Conservation (phyloP, 2,797 vertebrate species). For the Ciconia nigra region DNA sequence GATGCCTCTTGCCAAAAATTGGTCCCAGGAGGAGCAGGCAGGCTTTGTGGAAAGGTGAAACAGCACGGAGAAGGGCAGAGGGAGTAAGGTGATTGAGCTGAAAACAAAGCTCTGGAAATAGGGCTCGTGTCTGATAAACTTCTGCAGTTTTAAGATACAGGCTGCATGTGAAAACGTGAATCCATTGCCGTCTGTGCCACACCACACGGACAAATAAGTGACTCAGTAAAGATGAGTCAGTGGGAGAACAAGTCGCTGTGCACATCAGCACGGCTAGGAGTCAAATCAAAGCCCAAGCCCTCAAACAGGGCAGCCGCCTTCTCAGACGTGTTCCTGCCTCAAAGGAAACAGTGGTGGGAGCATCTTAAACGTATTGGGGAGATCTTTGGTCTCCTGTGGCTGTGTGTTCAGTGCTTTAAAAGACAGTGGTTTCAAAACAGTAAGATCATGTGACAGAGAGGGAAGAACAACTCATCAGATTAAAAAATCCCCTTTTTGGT, state of each 20-base stretch:
- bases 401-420: background rate
- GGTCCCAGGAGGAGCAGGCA: background rate
- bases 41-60: background rate
- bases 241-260: background rate
- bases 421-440: background rate
- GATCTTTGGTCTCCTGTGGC: background rate
- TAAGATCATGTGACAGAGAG: background rate
- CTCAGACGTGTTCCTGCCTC: background rate
- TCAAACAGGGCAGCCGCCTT: background rate
- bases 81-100: background rate
- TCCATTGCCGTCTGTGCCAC: background rate
- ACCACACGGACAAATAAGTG: background rate
- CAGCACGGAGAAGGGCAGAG: background rate
- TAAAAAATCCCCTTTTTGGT: background rate
- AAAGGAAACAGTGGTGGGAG: background rate
- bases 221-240: background rate
- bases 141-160: background rate
- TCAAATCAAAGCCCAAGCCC: background rate
- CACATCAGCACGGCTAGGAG: background rate
- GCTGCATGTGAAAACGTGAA: background rate
- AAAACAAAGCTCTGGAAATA: background rate
- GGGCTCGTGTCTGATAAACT: background rate
- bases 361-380: fast-evolving
- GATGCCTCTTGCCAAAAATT: background rate
- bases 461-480: background rate